These are phyloP conservation scores for Zaprionus inermis DNA, from an alignment of 1,140 invertebrate species.

Conservation along the genomic window DNA sequence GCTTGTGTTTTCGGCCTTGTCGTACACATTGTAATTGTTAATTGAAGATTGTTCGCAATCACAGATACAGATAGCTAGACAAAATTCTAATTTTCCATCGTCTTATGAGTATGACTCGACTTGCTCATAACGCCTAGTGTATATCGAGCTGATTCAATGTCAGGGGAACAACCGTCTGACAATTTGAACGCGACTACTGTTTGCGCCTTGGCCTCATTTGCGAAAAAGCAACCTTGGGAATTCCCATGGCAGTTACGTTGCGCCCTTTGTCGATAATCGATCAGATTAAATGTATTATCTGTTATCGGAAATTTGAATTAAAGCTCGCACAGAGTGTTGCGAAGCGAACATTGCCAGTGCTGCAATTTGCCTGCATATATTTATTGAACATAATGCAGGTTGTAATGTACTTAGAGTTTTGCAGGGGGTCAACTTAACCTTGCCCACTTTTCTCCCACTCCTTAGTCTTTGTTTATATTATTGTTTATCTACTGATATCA, in stretches of 20 bases:
- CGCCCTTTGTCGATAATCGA: background rate
- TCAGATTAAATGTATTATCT: background rate
- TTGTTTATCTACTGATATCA: conserved; percentile 58
- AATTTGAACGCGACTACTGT: conserved; percentile 13
- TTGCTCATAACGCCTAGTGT: background rate
- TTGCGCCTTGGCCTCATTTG: conserved; percentile 8
- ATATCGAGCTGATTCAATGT: conserved; percentile 6
- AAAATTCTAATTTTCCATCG: conserved; percentile 44
- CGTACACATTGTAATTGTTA: conserved; percentile 65
- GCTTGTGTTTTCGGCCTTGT: conserved; percentile 57
- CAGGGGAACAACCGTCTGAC: background rate
- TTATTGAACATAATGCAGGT: background rate
- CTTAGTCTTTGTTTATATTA: conserved; percentile 36
- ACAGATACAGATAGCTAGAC: conserved; percentile 31
- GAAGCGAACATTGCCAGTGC: background rate
- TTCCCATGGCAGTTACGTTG: background rate
- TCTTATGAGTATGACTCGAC: conserved; percentile 10
- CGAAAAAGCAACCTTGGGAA: background rate
- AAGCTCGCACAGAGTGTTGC: conserved; percentile 5
- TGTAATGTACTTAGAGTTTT: background rate
- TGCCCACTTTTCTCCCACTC: conserved; percentile 16
- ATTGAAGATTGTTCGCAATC: conserved; percentile 69
- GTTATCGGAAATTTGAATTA: conserved; percentile 18
- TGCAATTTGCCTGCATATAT: background rate
- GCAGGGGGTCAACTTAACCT: background rate